Evolutionary conservation across 2,113 vertebrate species (phyloP).

Genomic region (Eulemur rufifrons): DNA sequence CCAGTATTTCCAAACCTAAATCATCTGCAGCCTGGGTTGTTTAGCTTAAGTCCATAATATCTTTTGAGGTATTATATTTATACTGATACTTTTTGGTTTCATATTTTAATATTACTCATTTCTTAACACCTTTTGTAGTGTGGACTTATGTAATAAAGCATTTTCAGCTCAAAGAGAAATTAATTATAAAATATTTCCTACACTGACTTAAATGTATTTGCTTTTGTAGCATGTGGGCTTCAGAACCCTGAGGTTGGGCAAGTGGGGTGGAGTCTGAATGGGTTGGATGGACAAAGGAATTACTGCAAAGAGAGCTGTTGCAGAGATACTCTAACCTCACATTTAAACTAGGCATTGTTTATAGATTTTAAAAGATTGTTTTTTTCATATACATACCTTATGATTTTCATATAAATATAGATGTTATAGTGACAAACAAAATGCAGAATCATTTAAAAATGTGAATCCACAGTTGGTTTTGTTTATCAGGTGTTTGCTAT

Average conservation of each 20-base stretch:
- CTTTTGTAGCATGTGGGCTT: neutral
- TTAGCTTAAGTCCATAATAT: neutral
- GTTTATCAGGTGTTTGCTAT: neutral
- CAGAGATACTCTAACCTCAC: neutral
- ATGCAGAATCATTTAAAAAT: neutral
- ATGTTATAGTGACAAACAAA: neutral
- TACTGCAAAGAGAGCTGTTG: neutral
- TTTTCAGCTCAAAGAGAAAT: neutral
- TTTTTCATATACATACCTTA: neutral
- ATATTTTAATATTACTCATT: conserved; percentile 2
- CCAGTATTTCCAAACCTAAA: neutral
- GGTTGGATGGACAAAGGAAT: neutral
- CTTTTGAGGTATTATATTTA: neutral
- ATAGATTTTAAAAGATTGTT: neutral
- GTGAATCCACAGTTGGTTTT: neutral
- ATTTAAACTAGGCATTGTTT: neutral
- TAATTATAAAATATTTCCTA: neutral
- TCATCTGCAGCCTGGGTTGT: neutral
- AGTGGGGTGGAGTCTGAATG: neutral
- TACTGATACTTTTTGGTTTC: neutral
- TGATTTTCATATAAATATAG: neutral
- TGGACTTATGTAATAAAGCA: neutral
- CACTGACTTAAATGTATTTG: neutral
- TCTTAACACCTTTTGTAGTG: neutral
- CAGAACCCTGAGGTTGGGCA: neutral